Conservation (phyloP, 2,113 vertebrate genomes). For the Callopanchax toddi region DNA sequence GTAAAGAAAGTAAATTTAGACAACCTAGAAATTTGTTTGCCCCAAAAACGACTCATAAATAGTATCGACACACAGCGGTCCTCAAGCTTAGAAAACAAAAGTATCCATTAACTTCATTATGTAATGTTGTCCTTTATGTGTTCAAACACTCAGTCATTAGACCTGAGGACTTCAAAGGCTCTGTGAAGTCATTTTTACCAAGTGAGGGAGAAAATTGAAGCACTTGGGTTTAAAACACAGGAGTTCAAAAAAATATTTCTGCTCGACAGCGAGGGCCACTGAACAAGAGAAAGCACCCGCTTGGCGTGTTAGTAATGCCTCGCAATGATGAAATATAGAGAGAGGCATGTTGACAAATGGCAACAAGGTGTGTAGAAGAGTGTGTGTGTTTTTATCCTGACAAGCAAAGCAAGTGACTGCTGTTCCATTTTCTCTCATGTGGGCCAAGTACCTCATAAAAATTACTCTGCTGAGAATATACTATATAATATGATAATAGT, state of each 20-base stretch:
- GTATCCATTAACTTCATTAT: no score
- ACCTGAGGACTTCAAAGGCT: conserved; percentile 26
- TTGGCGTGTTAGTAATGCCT: conserved; percentile 39
- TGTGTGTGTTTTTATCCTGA: conserved; percentile 13
- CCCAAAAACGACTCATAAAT: no score
- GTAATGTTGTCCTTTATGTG: no score
- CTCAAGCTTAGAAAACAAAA: no score
- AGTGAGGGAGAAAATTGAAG: conserved; percentile 45
- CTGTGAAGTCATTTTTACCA: conserved; percentile 37
- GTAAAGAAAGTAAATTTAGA: no score
- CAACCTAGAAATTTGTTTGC: no score
- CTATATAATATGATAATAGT: neutral
- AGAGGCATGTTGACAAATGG: conserved; percentile 43
- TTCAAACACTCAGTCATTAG: no score
- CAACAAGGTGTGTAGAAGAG: conserved; percentile 12
- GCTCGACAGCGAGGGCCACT: conserved; percentile 42
- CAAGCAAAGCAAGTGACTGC: neutral
- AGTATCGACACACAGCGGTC: no score
- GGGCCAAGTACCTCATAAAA: neutral
- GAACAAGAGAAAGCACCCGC: conserved; percentile 68
- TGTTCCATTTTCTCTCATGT: conserved; percentile 13
- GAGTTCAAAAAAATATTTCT: conserved; percentile 33
- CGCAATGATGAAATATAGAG: conserved; percentile 55
- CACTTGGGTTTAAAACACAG: conserved; percentile 33
- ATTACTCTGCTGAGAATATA: neutral